Conservation (phyloP, 37 sponge, comb jelly and placozoan species). For the Beroe ovata region DNA sequence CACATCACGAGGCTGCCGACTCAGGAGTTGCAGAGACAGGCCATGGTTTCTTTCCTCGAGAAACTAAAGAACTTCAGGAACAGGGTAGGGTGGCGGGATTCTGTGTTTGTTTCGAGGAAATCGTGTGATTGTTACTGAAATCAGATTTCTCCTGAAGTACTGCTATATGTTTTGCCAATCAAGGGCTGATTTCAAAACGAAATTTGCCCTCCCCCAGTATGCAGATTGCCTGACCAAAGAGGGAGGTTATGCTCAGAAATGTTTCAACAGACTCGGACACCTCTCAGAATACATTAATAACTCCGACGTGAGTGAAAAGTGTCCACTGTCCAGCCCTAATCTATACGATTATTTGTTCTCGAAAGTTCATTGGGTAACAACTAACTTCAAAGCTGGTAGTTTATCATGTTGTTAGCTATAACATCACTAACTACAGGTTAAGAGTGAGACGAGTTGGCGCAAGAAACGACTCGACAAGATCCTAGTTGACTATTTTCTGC, state of each 20-base stretch:
- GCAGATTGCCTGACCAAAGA: constrained; percentile 45
- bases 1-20: constrained; percentile 43
- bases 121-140: too few relatives aligned
- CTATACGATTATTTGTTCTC: too few relatives aligned
- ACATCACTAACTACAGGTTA: not conserved
- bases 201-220: constrained; percentile 47
- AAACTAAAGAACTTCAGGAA: constrained; percentile 18
- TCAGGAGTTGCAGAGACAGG: constrained; percentile 55
- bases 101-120: too few relatives aligned
- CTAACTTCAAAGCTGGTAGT: not conserved
- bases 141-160: too few relatives aligned
- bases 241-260: constrained; percentile 57
- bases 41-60: constrained; percentile 18
- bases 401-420: not conserved
- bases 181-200: too few relatives aligned
- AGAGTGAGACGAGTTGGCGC: not conserved
- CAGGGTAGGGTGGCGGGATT: not conserved
- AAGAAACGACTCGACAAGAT: constrained; percentile 74
- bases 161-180: too few relatives aligned
- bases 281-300: constrained; percentile 29
- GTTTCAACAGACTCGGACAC: constrained; percentile 9
- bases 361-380: too few relatives aligned
- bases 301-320: constrained; percentile 8
- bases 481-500: constrained; percentile 89
- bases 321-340: too few relatives aligned